Percentiles rank a stretch among this genome's conserved stretches.
Evolutionary conservation across 2,888 invertebrate genomes (phyloP).

Genomic region (Drosophila borborema): DNA sequence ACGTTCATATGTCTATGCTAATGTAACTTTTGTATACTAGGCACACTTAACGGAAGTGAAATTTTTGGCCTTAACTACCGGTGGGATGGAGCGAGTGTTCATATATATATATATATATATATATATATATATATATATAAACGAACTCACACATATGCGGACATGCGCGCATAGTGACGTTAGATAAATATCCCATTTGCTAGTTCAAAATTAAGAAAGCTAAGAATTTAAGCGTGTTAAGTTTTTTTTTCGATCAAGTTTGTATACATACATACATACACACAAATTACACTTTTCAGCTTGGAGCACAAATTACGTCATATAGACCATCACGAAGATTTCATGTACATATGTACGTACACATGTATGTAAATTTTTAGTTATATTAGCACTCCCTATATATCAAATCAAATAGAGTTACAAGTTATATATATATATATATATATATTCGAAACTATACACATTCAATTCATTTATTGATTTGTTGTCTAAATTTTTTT

Average conservation of each 20-base stretch:
- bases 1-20: neutral
- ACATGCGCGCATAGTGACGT: constrained; percentile 10
- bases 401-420: constrained; percentile 1
- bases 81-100: too few species aligned
- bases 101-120: too few species aligned
- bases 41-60: too few species aligned
- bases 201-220: constrained; percentile 25
- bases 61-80: too few species aligned
- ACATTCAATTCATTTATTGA: constrained; percentile 23
- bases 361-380: neutral
- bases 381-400: constrained; percentile 6
- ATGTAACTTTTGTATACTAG: too few species aligned
- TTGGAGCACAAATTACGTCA: constrained; percentile 41
- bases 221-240: neutral
- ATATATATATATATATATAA: too few species aligned
- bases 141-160: neutral
- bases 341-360: neutral
- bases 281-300: constrained; percentile 1
- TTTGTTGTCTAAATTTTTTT: constrained; percentile 7
- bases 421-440: neutral
- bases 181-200: constrained; percentile 5
- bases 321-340: constrained; percentile 17
- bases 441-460: neutral
- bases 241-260: constrained; percentile 17
- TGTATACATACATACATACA: constrained; percentile 8